Evolutionary conservation across 2,113 vertebrate species (phyloP), one percentile per base, ranked within the genome.

Genomic region (Melanerpes aurifrons): DNA sequence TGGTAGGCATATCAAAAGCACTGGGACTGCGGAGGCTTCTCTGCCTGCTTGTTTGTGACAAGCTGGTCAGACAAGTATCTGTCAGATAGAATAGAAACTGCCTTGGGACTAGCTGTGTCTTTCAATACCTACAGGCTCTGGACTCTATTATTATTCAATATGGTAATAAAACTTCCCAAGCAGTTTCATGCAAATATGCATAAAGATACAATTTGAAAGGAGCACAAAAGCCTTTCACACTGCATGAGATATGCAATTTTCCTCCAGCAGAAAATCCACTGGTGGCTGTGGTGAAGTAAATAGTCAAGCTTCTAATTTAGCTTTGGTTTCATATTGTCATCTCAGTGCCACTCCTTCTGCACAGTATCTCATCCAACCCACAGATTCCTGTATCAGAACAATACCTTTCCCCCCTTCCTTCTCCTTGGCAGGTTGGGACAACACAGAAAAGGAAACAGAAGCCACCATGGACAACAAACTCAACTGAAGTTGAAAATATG

Each of bases 261-360:
- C 68, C 31, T 91, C 48, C 64, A 89, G 40, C 13, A 21, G 70
- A 73, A 29, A 70, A 85, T 32, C 35, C 40, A 3, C 67, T 87
- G 92, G 50, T 73, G 19, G 48, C 90, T 93, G 79, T 17, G 20
- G 24, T 62, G n/a, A 82, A 90, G 53, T 83, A 80, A 81, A 75
- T 70, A 86, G 40, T 75, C 45, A 82, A 67, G 54, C 47, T 91
- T 91, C 59, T 71, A 74, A 57, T 87, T 93, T 93, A 88, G 54
- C n/a, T 94, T 95, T 89, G 35, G 61, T 82, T 95, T 88, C 68
- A 35, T 95, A 67, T 85, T 91, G 66, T 69, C 62, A 57, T 79
- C 35, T 88, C 69, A 12, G 6, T 74, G 58, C 85, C 73, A 61
- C 12, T 87, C 24, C 32, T 76, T 62, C n/a, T 68, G 71, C 54